Conservation (phyloP, 2,888 invertebrate genomes). For the Plagiodera versicolora region DNA sequence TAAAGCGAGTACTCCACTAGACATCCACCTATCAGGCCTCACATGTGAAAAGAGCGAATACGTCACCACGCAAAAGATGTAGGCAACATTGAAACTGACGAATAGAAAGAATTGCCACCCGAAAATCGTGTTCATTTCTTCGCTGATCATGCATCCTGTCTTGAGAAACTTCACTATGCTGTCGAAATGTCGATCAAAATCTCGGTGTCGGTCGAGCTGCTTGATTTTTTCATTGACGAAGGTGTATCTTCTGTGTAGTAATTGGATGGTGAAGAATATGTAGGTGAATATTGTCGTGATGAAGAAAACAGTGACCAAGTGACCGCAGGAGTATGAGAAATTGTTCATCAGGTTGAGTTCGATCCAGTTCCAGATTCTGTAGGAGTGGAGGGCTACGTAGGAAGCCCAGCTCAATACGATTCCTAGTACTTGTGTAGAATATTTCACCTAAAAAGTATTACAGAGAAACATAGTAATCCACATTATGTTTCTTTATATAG, state of each 20-base stretch:
- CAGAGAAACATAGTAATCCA: no score
- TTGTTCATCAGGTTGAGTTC: background rate
- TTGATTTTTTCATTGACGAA: background rate
- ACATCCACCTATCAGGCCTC: background rate
- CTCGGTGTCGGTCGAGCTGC: background rate
- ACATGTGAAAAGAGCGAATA: background rate
- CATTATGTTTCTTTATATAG: no score
- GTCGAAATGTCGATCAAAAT: background rate
- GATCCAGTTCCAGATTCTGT: conserved; percentile 1
- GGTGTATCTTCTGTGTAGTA: background rate
- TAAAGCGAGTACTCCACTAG: background rate
- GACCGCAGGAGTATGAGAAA: background rate
- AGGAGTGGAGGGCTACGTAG: background rate
- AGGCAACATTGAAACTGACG: background rate
- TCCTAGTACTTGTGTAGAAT: background rate
- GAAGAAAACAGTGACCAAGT: background rate
- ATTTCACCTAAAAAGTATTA: background rate
- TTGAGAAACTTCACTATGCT: background rate
- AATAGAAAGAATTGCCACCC: background rate
- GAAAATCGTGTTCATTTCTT: background rate
- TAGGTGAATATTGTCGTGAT: background rate
- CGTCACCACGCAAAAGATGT: background rate
- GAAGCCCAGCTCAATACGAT: background rate
- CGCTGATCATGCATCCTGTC: background rate
- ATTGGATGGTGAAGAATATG: background rate